Base-by-base conservation (phyloP, 2,888 invertebrate species). In the Oligia fasciuncula region DNA sequence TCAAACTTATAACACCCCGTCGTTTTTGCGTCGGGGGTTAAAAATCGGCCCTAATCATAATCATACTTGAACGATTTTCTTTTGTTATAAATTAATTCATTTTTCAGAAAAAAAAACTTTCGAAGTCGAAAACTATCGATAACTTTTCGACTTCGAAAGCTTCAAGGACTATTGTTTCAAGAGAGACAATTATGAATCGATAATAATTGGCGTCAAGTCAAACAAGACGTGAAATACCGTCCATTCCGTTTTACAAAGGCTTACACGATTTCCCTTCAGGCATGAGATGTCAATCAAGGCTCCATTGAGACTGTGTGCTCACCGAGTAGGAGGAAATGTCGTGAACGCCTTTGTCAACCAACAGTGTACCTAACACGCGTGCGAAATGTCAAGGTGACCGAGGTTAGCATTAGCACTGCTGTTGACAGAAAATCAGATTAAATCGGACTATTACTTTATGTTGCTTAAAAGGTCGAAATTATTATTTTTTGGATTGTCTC, bases 221-320 rank as follows among this genome's bases (percentile, higher is more conserved):
- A 63, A 67, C 46, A 69, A 71, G 71, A 79, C 49, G 35, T 65
- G 43, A 69, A 63, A 63, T 49, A 40, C 72, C 35, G 43, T 43
- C 68, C 60, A 68, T 69, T 65, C 17, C 13, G 40, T 65, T 65
- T 69, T 63, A 73, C 73, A 79, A 67, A 72, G 14, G 79, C 51
- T 79, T 68, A 72, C 57, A 84, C 35, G 71, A 66, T 62, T 84
- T 72, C 63, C 84, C 43, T 63, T 68, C 23, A 57, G 79, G 68
- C 60, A 79, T 84, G 51, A 69, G 57, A 62, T 29, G 79, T 73
- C 84, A 84, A 84, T 73, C 84, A 73, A 54, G 57, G 0, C 5
- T 57, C 49, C 43, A 68, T 65, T 63, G 67, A 43, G 19, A n/a
- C 69, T 43, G 5, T 29, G 19, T 62, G 66, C 57, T 40, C 62